A percentile compares a stretch with the other conserved stretches of the same genome.
Conservation (phyloP, 1,140 invertebrate species). For the Eriosoma lanigerum region DNA sequence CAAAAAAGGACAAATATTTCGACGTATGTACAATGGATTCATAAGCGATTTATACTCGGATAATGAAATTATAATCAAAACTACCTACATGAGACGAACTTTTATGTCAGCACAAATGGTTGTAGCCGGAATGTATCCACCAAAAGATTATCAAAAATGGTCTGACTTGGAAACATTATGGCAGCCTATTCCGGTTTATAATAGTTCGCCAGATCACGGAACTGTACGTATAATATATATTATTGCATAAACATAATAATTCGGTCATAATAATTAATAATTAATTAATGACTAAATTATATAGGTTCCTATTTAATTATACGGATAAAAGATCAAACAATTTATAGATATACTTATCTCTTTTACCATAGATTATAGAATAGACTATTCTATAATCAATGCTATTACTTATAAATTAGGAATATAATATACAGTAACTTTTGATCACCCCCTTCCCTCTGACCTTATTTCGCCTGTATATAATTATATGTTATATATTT, state of each 20-base stretch:
- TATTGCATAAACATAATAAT: too few species aligned
- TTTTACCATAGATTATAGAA: too few species aligned
- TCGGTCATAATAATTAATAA: not conserved
- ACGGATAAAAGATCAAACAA: too few species aligned
- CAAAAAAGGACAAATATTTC: conserved; percentile 45
- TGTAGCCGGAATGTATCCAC: conserved; percentile 50
- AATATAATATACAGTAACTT: too few species aligned
- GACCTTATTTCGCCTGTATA: too few species aligned
- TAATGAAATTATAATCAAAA: conserved; percentile 36
- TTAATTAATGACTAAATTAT: too few species aligned
- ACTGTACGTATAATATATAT: not conserved
- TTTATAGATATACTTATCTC: too few species aligned
- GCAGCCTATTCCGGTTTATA: conserved; percentile 51
- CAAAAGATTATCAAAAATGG: conserved; percentile 46
- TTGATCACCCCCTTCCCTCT: too few species aligned
- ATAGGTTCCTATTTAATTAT: too few species aligned
- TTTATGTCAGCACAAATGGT: conserved; percentile 48
- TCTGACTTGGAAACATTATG: conserved; percentile 16
- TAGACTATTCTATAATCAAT: too few species aligned
- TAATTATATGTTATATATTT: too few species aligned
- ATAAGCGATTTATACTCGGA: conserved; percentile 25
- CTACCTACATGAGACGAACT: conserved; percentile 7
- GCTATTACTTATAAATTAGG: too few species aligned
- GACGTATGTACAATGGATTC: conserved; percentile 48
- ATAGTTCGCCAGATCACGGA: conserved; percentile 35